Evolutionary conservation across 2,797 vertebrate species (phyloP).

Genomic region (Adrianichthys oophorus): DNA sequence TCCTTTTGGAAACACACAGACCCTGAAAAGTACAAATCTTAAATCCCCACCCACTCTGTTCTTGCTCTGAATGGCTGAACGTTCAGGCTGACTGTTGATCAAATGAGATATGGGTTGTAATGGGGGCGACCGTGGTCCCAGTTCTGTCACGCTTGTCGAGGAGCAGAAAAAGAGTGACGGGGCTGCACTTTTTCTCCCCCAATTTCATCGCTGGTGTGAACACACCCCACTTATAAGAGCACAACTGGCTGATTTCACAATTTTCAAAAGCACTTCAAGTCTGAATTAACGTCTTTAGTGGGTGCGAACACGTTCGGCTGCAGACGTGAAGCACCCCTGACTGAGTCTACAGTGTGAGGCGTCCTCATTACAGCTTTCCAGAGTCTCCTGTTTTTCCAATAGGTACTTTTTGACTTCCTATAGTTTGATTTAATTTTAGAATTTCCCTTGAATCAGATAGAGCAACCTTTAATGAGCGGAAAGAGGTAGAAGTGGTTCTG

Average conservation of each 20-base stretch:
- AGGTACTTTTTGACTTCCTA: conserved; percentile 29
- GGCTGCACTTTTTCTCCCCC: conserved; percentile 1
- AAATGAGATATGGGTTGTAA: conserved; percentile 18
- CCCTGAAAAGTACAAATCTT: conserved; percentile 23
- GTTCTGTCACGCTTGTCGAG: conserved; percentile 14
- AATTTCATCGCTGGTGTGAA: conserved; percentile 6
- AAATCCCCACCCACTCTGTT: conserved; percentile 19
- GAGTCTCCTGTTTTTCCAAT: conserved; percentile 52
- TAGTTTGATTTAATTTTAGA: conserved; percentile 20
- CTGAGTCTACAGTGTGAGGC: conserved; percentile 58
- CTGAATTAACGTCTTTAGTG: conserved; percentile 29
- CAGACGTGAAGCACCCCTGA: conserved; percentile 39
- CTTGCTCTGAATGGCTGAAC: conserved; percentile 11
- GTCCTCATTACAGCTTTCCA: conserved; percentile 59
- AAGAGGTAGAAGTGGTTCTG: conserved; percentile 8
- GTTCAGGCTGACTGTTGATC: conserved; percentile 22
- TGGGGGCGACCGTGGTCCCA: background rate
- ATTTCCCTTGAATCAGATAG: conserved; percentile 31
- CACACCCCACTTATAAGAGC: conserved; percentile 9
- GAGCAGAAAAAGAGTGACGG: conserved; percentile 7
- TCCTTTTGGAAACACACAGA: conserved; percentile 12
- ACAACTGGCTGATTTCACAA: conserved; percentile 23
- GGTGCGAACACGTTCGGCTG: conserved; percentile 28
- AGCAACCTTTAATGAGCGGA: conserved; percentile 13
- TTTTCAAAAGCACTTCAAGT: conserved; percentile 31